Evolutionary conservation across 2,797 vertebrate species (phyloP), one percentile per base, ranked within the genome.

Genomic region (Brachymystax lenok): DNA sequence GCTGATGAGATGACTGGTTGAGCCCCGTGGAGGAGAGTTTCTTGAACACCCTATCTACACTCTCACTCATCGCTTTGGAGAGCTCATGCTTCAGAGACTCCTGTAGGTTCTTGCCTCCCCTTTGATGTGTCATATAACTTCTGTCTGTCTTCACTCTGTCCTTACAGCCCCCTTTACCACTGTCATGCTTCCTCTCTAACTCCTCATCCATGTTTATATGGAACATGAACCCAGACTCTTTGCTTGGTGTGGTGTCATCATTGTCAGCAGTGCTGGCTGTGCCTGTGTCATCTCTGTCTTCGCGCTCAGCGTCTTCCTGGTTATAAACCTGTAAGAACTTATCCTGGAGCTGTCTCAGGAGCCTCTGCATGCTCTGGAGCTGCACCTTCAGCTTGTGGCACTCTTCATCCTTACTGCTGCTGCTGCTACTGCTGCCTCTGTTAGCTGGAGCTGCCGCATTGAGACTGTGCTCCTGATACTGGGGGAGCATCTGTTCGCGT

Each of bases 1-100:
- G 84, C 76, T 88, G 86, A 86, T 90, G 93, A 35, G 92, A 84
- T 69, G 91, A 91, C 74, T 84, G 80, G 35, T 88, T 86, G 12
- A 88, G 81, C 1, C 91, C 89, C 46, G 90, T 85, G 0, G 86
- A 73, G 5, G 94, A 94, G 59, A 93, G 80, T 3, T 92, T 95
- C 83, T 94, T 94, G 84, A 99, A 93, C 74, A 96, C 95, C 0
- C 92, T 91, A 79, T 98, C 96, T 73, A 99, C 94, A 27, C 95
- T 96, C 68, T 89, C 93, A 50, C 92, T 95, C 0, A 95, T 91
- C 4, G 94, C 95, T 30, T 85, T 92, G 3, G 92, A 93, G 79
- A 99, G 89, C 89, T 99, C 97, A 0, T 91, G 91, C 86, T 96
- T 97, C 79, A 99, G 88, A 10, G 91, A 85, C 75, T 96, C 95